Base-by-base conservation (phyloP, 2,797 vertebrate genomes). In the Eospalax fontanierii region DNA sequence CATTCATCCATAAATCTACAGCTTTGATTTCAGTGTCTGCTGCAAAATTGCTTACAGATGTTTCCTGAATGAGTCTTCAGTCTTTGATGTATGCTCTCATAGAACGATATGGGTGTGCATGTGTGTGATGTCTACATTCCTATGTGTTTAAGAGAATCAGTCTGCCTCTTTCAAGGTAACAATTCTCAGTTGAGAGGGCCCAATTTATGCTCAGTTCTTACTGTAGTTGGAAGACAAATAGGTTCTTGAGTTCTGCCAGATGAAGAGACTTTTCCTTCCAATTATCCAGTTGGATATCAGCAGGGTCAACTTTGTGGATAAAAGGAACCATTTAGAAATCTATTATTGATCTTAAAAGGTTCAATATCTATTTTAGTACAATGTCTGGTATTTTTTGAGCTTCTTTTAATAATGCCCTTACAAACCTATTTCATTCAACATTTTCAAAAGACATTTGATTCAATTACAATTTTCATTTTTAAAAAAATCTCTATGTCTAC, bases 351-450 rank as follows among this genome's bases (percentile, higher is more conserved):
- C 88, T 85, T 80, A 46, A 76, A 94, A 95, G 83, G 54, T 81
- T 91, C 24, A 89, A 57, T 79, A 79, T 93, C 78, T 76, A 78
- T 88, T 87, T 96, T 63, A 38, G 26, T 79, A 35, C 38, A 54
- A 33, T 19, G 50, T 87, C n/a, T 83, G n/a, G 14, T 38, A 30
- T 66, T 59, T 83, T 54, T 82, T 92, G 71, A 89, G 40, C 26
- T 92, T 33, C 82, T 91, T 92, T 74, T 85, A 93, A 91, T 90
- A 65, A 22, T 91, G 14, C 74, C 82, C 43, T 93, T 90, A 93
- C 82, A 93, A 91, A 90, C 63, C 63, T 33, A 71, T 91, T 97
- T 94, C 71, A 66, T 80, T 94, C 89, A 89, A 74, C 19, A 38
- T 89, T 93, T 96, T 87, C 63, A 95, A 65, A 87, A 87, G 80